Conservation (phyloP, 2,113 vertebrate genomes). For the Panurus biarmicus region DNA sequence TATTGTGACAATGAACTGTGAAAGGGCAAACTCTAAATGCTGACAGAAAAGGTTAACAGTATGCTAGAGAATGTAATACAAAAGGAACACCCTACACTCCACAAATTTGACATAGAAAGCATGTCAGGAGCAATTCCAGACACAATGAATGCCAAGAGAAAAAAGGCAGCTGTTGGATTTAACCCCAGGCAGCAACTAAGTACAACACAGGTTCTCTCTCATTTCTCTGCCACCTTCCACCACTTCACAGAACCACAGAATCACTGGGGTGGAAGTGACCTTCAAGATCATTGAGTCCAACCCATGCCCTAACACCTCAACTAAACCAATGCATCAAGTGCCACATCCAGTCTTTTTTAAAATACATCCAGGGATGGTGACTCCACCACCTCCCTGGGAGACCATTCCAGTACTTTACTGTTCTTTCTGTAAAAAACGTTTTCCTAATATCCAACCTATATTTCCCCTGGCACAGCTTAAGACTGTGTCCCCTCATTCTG, state of each 20-base stretch:
- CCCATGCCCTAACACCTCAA: background rate
- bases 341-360: background rate
- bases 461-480: background rate
- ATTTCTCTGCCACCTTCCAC: background rate
- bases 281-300: background rate
- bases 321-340: background rate
- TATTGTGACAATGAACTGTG: slow-evolving; percentile 30
- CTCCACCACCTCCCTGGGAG: background rate
- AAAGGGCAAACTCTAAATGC: slow-evolving; percentile 41
- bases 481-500: background rate
- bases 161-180: background rate
- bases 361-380: background rate
- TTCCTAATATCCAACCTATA: background rate
- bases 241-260: background rate
- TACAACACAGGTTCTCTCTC: background rate
- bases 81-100: background rate
- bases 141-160: background rate
- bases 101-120: background rate
- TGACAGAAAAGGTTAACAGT: slow-evolving; percentile 47
- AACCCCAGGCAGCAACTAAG: background rate
- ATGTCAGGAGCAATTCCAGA: background rate
- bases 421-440: background rate
- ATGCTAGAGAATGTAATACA: slow-evolving; percentile 2
- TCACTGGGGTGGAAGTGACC: background rate
- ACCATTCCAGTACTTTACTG: background rate